phyloP scores from a whole-genome alignment of 2,113 vertebrate species.

The Lucifuga dentata region DNA sequence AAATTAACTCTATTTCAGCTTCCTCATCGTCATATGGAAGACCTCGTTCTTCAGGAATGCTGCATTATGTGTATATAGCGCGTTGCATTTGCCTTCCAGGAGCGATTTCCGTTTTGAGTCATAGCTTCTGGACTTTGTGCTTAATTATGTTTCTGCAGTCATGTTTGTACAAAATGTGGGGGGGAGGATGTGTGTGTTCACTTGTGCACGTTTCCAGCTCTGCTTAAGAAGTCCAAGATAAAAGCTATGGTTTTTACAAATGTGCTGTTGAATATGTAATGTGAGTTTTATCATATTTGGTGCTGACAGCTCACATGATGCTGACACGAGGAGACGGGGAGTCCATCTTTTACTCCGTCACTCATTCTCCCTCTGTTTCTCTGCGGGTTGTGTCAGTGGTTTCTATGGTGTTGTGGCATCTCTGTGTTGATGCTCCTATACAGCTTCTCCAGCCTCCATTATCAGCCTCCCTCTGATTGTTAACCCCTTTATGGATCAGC shows the following conservation, averaged over 20 bases:
- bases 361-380: constrained; percentile 23
- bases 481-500: constrained; percentile 54
- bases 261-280: background rate
- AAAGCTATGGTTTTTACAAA: background rate
- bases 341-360: constrained; percentile 9
- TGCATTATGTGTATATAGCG: too few relatives aligned
- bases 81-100: background rate
- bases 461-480: constrained; percentile 56
- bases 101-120: constrained; percentile 22
- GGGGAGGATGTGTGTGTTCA: background rate
- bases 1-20: constrained; percentile 30
- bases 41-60: constrained; percentile 13
- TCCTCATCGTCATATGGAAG: constrained; percentile 30
- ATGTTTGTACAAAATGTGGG: constrained; percentile 26
- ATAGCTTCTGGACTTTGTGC: background rate
- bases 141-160: constrained; percentile 39
- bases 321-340: constrained; percentile 18
- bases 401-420: constrained; percentile 50
- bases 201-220: background rate
- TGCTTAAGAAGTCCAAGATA: background rate
- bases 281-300: constrained; percentile 10
- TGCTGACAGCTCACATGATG: constrained; percentile 7
- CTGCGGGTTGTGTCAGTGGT: constrained; percentile 38
- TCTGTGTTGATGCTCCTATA: constrained; percentile 37
- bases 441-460: constrained; percentile 67